Evolutionary conservation across 2,113 vertebrate genomes (phyloP).

Genomic region (Myxocyprinus asiaticus): DNA sequence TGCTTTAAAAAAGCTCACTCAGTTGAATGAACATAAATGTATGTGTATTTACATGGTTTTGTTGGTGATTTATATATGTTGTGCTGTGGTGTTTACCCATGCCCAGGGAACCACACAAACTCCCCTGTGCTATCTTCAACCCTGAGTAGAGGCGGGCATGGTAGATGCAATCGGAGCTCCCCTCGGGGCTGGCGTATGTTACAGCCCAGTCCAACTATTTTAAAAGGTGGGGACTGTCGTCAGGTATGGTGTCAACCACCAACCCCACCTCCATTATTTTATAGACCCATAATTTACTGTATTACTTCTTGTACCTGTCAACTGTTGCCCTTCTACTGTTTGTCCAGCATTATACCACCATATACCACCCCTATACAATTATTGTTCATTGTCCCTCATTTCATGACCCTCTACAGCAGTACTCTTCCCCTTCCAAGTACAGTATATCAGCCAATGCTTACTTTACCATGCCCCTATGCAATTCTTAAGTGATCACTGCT

Average conservation of each 20-base stretch:
- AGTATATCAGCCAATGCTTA: no score
- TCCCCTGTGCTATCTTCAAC: constrained; percentile 54
- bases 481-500: no score
- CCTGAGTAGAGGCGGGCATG: constrained; percentile 56
- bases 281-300: constrained; percentile 18
- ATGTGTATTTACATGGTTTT: constrained; percentile 7
- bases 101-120: constrained; percentile 54
- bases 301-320: constrained; percentile 5
- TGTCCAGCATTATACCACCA: background rate
- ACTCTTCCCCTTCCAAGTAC: no score
- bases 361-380: background rate
- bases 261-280: constrained; percentile 46
- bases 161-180: constrained; percentile 56
- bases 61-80: constrained; percentile 44
- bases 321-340: background rate
- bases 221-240: constrained; percentile 62
- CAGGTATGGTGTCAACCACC: constrained; percentile 54
- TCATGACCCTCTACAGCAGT: background rate
- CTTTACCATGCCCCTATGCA: no score
- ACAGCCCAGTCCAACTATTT: constrained; percentile 54
- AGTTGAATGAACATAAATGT: background rate
- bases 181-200: constrained; percentile 56
- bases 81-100: constrained; percentile 46
- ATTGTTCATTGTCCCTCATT: background rate
- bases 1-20: background rate